Evolutionary conservation across 2,888 invertebrate genomes (phyloP), one percentile per base, ranked within the genome.

Genomic region (Mythimna ferrago): DNA sequence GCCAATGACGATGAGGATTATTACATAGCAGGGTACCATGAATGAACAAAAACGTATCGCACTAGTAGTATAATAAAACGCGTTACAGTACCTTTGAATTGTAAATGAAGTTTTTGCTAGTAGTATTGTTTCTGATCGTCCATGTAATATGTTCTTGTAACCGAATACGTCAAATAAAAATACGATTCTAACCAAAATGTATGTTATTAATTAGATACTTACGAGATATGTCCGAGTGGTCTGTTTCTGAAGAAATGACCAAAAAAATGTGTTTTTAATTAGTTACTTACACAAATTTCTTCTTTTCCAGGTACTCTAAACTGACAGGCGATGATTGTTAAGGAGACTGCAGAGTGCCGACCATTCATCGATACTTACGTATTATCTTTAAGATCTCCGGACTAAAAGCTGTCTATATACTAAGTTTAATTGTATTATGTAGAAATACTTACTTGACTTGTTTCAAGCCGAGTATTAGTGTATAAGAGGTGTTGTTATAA

Each of bases 251-350:
- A 53, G 16, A 9, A 9, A n/a, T 9, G 16, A 3, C 35, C 9
- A 16, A 53, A 21, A 56, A 56, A 26, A 10, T 6, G 7, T 6
- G 19, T 41, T n/a, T 14, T 11, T 3, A 16, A 2, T 21, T 21
- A 10, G 0, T 32, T 21, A 6, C 19, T 67, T 44, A 76, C 6
- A 44, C 7, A 5, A 1, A 11, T 53, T 53, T 78, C 1, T 5
- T 70, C 1, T 60, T 11, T n/a, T 70, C 6, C 53, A 74, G 74
- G 48, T 74, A 74, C 60, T 19, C 38, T 1, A 32, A 70, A 2
- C 14, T 70, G 0, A 60, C 44, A 19, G 78, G 38, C 16, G 7
- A 74, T 0, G 48, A 70, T 10, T 74, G 74, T 2, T 48, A 54
- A n/a, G n/a, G n/a, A n/a, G n/a, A n/a, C n/a, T n/a, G n/a, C n/a